A percentile compares a stretch with the other conserved stretches of the same genome.
Evolutionary conservation across 2,797 vertebrate species (phyloP).

Genomic region (Lophotriccus pileatus): DNA sequence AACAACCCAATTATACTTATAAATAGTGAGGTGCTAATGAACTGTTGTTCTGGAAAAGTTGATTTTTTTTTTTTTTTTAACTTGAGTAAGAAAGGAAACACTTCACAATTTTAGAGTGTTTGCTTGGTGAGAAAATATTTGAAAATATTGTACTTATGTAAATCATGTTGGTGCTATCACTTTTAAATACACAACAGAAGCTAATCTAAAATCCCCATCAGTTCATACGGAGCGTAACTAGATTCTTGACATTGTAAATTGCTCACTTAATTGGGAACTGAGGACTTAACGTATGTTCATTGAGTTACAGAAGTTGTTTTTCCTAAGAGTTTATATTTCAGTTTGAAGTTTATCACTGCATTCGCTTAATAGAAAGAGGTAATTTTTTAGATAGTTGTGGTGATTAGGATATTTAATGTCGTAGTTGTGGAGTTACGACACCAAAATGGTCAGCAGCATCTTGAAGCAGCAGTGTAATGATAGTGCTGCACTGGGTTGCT

Average conservation of each 20-base stretch:
- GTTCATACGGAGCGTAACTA: constrained; percentile 7
- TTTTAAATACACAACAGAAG: constrained; percentile 63
- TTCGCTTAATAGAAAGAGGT: constrained; percentile 3
- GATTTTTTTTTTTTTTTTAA: constrained; percentile 47
- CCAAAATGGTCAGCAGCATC: neutral
- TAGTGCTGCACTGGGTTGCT: neutral
- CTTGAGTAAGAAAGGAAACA: constrained; percentile 66
- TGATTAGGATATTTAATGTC: neutral
- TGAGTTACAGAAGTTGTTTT: neutral
- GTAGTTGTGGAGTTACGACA: neutral
- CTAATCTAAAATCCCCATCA: constrained; percentile 31
- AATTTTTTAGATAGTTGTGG: neutral
- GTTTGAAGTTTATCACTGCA: constrained; percentile 32
- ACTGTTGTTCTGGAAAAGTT: constrained; percentile 72
- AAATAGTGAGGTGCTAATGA: constrained; percentile 74
- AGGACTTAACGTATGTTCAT: neutral
- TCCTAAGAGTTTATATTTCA: neutral
- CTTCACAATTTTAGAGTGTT: constrained; percentile 59
- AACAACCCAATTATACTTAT: constrained; percentile 74
- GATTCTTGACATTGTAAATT: constrained; percentile 50
- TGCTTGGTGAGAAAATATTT: constrained; percentile 51
- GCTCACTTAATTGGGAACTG: constrained; percentile 48
- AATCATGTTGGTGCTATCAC: constrained; percentile 58
- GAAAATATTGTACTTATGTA: constrained; percentile 67
- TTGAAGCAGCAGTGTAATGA: neutral